These are phyloP conservation scores for Eriocheir sinensis DNA, from an alignment of 1,140 invertebrate species.

Conservation along the genomic window DNA sequence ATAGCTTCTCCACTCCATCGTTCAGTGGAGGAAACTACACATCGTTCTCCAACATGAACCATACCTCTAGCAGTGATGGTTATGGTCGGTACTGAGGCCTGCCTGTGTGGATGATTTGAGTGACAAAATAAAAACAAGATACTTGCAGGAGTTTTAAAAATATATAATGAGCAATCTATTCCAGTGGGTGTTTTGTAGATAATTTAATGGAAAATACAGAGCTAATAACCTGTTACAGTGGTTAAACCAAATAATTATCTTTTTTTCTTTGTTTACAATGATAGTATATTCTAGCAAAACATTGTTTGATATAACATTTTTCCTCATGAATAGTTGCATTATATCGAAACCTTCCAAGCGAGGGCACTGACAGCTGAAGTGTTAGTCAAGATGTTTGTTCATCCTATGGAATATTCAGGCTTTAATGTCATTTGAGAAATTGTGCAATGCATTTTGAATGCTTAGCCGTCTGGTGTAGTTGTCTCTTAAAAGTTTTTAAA, in stretches of 20 bases:
- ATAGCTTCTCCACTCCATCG: conserved; percentile 73
- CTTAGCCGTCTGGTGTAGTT: conserved; percentile 73
- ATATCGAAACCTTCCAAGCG: conserved; percentile 62
- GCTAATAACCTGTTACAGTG: conserved; percentile 72
- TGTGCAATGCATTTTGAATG: conserved; percentile 74
- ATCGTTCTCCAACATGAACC: conserved; percentile 70
- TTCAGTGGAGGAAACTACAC: conserved; percentile 74
- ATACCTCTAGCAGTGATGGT: conserved; percentile 49
- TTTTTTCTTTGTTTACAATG: conserved; percentile 59
- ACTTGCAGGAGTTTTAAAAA: conserved; percentile 61
- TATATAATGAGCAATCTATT: conserved; percentile 57
- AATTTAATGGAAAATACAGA: conserved; percentile 69
- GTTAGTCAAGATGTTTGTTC: conserved; percentile 69
- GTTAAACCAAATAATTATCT: conserved; percentile 53
- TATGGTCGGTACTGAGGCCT: conserved; percentile 68
- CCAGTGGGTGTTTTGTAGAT: conserved; percentile 71
- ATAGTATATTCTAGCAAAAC: conserved; percentile 67
- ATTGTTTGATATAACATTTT: conserved; percentile 71
- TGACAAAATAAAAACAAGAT: conserved; percentile 62
- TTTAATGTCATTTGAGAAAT: conserved; percentile 70
- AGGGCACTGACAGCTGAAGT: conserved; percentile 58
- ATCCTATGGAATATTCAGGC: conserved; percentile 69
- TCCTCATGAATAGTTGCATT: conserved; percentile 68
- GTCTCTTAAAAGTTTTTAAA: conserved; percentile 54
- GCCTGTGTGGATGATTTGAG: conserved; percentile 61